Evolutionary conservation across 1,140 invertebrate genomes (phyloP), one percentile per base, ranked within the genome.

Genomic region (Ceratina japonica): DNA sequence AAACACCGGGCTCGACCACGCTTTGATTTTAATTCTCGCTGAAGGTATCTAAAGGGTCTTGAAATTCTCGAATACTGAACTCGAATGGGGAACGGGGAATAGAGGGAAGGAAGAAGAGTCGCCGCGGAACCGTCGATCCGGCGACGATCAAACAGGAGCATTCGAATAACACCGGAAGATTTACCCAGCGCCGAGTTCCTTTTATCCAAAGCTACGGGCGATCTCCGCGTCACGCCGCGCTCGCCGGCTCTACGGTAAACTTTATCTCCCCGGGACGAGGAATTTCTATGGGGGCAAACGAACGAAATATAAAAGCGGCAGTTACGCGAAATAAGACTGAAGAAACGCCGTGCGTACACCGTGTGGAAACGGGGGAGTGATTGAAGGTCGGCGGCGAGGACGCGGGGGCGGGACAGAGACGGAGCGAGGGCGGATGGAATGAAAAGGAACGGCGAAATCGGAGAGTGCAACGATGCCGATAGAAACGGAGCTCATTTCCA

Each of bases 401-500:
- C 1, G 15, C 10, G 13, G 13, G 13, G n/a, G n/a, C 0, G 54
- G 54, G 10, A 18, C 54, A n/a, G 24, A 51, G 5, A 15, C 1
- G 54, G 54, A 10, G 2, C 0, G 54, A 13, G 13, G n/a, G n/a
- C 0, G 54, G 54, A 15, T 4, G 24, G 22, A 52, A 31, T 10
- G 66, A 20, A 15, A n/a, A 18, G n/a, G 16, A 22, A n/a, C 15
- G 22, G 15, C 7, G 52, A 31, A 18, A 51, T 44, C 18, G 49
- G 56, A 16, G 75, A 62, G 70, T 62, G 75, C 44, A 77, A 70
- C 64, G 75, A 76, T 52, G 65, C 24, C 54, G 65, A 76, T 54
- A n/a, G 75, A 77, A 77, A 77, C 68, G 75, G 49, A 16, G 66
- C 66, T 77, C 75, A 71, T 77, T 77, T 71, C 49, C 75, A 71